Base-by-base conservation (phyloP, 1,140 invertebrate species). In the Asbolus verrucosus region DNA sequence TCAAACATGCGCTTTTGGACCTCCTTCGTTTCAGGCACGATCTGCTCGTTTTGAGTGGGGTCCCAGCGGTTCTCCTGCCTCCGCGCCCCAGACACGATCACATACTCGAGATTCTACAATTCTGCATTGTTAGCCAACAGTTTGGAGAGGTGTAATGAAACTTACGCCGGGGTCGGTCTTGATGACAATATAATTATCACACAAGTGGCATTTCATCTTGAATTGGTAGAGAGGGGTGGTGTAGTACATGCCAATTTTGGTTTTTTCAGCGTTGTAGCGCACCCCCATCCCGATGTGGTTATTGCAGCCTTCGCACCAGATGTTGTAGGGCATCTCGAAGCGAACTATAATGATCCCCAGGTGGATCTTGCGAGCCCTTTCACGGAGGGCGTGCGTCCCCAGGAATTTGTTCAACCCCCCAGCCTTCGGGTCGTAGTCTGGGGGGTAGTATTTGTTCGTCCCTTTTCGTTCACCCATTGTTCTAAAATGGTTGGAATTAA, bases 251-350 rank as follows among this genome's bases (percentile, higher is more conserved):
- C 98, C 98, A 76, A 97, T 87, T 87, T 99, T 99, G 3, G 89
- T 96, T 82, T 99, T 99, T 81, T 99, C 97, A 2, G 98, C 97
- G 85, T 99, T 99, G 80, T 99, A 99, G 63, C 95, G 86, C 0
- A 99, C 98, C 15, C 98, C 97, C 96, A 98, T 99, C 16, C 97
- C 98, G 73, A 99, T 97, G 80, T 98, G 98, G 85, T 98, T 99
- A 59, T 92, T 91, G 82, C 98, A 99, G 19, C 97, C 97, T 54
- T 96, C 92, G 78, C 97, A 98, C 97, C 97, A 99, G 73, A 99
- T 99, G 83, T 99, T 99, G 77, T 97, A 99, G 0, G 98, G 98
- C 96, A 99, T 98, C 85, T 99, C 98, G 89, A 99, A 99, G 65
- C 97, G 88, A 72, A 99, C 98, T 43, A 99, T 97, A 30, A 99